Base-by-base conservation (phyloP, 2,888 invertebrate species). In the Helobdella robusta region DNA sequence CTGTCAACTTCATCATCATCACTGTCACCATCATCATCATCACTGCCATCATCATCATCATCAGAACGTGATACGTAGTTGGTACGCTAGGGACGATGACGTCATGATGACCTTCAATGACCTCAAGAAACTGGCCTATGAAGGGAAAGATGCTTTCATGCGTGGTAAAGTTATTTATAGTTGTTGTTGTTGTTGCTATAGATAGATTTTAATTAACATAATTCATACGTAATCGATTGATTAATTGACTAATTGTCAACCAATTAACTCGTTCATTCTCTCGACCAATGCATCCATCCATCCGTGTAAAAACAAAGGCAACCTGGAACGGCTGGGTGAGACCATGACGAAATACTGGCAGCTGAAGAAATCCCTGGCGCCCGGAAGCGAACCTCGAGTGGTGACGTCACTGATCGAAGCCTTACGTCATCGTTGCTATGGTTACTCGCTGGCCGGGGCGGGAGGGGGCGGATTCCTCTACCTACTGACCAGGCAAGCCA, bases 101-200 rank as follows among this genome's bases (percentile, higher is more conserved):
- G 30, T 50, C n/a, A 50, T 50, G 34, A 87, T 77, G 11, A 84
- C 83, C 78, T 87, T 87, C 69, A 86, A 83, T 74, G 94, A 91
- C 67, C 91, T 84, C 18, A 87, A 85, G 4, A 89, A 0, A 91
- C 86, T 6, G 87, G 87, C 35, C 91, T 84, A 81, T 95, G 88
- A 81, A 91, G 91, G 28, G 68, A 44, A 11, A 64, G 66, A 5
- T 69, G 61, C 72, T 89, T 81, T 0, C 72, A 68, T 8, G 64
- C 28, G 8, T 15, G 36, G 84, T 92, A 94, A 76, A 87, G 89
- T 79, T 93, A 97, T 34, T 36, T 6, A n/a, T 32, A 6, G 15
- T 44, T 2, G 44, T 44, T 60, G 20, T 60, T 60, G 20, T 23
- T 11, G 15, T 40, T 20, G 25, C 20, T n/a, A 58, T 11, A 23